Base-by-base conservation (phyloP, 2,113 vertebrate genomes). In the Maccullochella peelii region DNA sequence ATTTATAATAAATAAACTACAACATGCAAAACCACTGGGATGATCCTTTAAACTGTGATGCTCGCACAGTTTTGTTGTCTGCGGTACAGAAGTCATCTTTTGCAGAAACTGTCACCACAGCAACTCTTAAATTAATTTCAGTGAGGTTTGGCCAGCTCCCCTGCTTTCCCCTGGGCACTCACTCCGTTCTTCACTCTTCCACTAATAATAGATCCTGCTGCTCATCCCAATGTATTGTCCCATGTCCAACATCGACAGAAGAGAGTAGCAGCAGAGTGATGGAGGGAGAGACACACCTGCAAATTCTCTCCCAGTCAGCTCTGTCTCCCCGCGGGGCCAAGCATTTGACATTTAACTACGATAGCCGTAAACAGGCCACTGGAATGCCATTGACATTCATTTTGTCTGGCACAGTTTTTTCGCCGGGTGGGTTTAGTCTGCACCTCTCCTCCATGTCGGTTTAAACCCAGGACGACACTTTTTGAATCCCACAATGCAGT, bases 321-420 rank as follows among this genome's bases (percentile, higher is more conserved):
- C 62, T 40, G 40, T 76, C 54, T 83, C 84, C 86, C 83, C 9
- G 2, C 8, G 3, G 85, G 86, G 86, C 67, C 67, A 14, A 68
- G 82, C 77, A 47, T 89, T 88, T 95, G 93, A 94, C 94, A 94
- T 95, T 95, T 95, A 92, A 90, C 89, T 82, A 75, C 49, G 49
- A 50, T 67, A 55, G 88, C 85, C 73, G 77, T 91, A 89, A 93
- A 94, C 90, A 86, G 86, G 85, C 71, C 82, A 42, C 81, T 77
- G 86, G 90, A 94, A 94, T 91, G 86, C 80, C 86, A 89, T 79
- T 87, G 88, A 92, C 93, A 90, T 95, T 94, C 87, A 91, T 91
- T 94, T 81, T 85, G 88, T 91, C 82, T 86, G 75, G 79, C 81
- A 76, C 63, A 59, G 58, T 82, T 61, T 89, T 82, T 76, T 80